phyloP scores from a whole-genome alignment of 64 coral and sea anemone genomes.

The Stylophora pistillata region DNA sequence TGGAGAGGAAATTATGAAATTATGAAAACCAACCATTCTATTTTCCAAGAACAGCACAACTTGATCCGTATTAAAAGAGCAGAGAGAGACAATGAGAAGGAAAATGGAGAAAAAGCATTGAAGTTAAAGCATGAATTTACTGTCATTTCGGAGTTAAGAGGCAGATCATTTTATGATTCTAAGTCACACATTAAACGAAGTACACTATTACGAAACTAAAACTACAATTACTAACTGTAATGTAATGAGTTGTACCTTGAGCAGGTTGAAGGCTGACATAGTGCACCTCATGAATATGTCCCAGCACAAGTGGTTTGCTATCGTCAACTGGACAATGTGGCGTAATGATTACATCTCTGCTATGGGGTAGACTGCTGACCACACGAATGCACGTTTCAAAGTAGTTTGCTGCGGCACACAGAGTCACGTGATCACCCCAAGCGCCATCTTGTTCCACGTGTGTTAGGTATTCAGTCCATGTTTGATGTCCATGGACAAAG shows the following conservation, averaged over 20 bases:
- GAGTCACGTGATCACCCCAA: slow-evolving; percentile 2
- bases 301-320: background rate
- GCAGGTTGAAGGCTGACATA: background rate
- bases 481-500: background rate
- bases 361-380: background rate
- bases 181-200: too few relatives aligned
- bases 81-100: too few relatives aligned
- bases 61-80: too few relatives aligned
- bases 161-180: too few relatives aligned
- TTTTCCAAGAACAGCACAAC: too few relatives aligned
- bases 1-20: too few relatives aligned
- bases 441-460: background rate
- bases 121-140: too few relatives aligned
- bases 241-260: background rate
- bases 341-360: background rate
- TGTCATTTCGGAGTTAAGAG: too few relatives aligned
- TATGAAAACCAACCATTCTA: too few relatives aligned
- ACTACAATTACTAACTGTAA: too few relatives aligned
- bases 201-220: too few relatives aligned
- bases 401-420: background rate
- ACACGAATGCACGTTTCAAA: background rate
- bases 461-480: background rate
- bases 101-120: too few relatives aligned
- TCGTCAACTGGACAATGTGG: background rate
- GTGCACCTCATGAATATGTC: background rate